Conservation (phyloP, 2,113 vertebrate genomes). For the Ptychochromis oligacanthus region DNA sequence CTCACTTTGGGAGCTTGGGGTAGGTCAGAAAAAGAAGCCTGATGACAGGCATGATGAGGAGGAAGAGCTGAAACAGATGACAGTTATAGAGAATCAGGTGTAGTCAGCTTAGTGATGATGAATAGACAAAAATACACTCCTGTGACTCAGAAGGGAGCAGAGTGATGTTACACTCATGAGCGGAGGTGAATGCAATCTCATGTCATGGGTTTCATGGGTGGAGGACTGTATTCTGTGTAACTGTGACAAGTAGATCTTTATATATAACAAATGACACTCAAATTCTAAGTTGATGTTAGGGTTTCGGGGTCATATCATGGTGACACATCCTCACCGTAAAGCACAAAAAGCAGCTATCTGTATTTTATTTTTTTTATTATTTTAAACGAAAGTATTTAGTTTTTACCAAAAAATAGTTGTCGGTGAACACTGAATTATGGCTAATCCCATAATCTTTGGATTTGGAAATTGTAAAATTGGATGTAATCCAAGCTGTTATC, state of each 20-base stretch:
- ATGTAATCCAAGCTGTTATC: neutral
- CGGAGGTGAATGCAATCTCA: neutral
- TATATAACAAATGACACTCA: neutral
- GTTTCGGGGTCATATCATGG: neutral
- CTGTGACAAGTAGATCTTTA: neutral
- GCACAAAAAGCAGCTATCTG: neutral
- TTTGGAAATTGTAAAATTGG: too few relatives aligned
- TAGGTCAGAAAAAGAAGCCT: neutral
- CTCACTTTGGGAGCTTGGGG: constrained; percentile 66
- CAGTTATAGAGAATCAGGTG: neutral
- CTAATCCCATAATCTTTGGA: neutral
- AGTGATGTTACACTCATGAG: neutral
- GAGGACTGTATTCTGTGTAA: neutral
- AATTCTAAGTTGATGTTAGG: constrained; percentile 5
- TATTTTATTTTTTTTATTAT: constrained; percentile 6
- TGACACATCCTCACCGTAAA: neutral
- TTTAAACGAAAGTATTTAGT: neutral
- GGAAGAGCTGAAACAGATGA: constrained; percentile 25
- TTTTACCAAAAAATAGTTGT: neutral
- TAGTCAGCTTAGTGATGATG: neutral
- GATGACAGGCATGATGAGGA: constrained; percentile 1
- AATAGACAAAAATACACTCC: neutral
- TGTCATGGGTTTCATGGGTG: constrained; percentile 10
- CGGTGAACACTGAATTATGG: neutral
- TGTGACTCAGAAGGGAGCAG: neutral